These are phyloP conservation scores for Girardinus metallicus DNA, from an alignment of 2,797 vertebrate genomes.

Conservation along the genomic window DNA sequence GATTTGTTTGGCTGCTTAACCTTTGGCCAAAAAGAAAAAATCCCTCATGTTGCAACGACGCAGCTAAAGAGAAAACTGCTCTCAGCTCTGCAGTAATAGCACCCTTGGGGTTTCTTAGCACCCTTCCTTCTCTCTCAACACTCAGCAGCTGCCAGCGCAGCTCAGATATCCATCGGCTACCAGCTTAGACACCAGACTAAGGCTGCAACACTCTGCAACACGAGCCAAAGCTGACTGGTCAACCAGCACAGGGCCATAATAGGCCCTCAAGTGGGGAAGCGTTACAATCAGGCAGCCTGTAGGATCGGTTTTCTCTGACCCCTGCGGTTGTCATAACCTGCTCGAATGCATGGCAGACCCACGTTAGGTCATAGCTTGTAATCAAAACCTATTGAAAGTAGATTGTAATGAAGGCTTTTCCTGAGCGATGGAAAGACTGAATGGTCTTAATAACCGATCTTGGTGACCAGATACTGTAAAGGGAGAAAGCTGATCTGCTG, in stretches of 20 bases:
- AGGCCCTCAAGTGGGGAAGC: constrained; percentile 42
- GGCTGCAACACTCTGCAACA: constrained; percentile 59
- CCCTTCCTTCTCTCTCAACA: constrained; percentile 79
- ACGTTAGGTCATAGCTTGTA: constrained; percentile 41
- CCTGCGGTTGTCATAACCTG: constrained; percentile 53
- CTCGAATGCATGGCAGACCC: constrained; percentile 35
- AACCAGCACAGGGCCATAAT: constrained; percentile 53
- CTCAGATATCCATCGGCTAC: constrained; percentile 74
- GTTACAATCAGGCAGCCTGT: constrained; percentile 48
- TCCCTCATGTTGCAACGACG: constrained; percentile 63
- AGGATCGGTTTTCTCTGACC: constrained; percentile 50
- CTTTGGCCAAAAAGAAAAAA: constrained; percentile 65
- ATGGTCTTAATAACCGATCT: constrained; percentile 57
- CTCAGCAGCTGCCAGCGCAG: constrained; percentile 75
- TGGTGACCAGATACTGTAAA: constrained; percentile 82
- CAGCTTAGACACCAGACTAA: constrained; percentile 38
- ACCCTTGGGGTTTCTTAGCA: constrained; percentile 74
- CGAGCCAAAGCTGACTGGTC: constrained; percentile 62
- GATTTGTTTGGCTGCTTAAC: constrained; percentile 71
- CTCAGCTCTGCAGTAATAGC: constrained; percentile 70
- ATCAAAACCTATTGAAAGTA: constrained; percentile 62
- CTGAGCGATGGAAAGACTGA: constrained; percentile 49
- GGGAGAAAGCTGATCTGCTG: constrained; percentile 80
- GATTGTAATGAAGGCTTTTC: constrained; percentile 54
- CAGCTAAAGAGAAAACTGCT: constrained; percentile 67